These are phyloP conservation scores for Synergus laeviventris DNA, from an alignment of 2,888 invertebrate genomes.

Conservation along the genomic window DNA sequence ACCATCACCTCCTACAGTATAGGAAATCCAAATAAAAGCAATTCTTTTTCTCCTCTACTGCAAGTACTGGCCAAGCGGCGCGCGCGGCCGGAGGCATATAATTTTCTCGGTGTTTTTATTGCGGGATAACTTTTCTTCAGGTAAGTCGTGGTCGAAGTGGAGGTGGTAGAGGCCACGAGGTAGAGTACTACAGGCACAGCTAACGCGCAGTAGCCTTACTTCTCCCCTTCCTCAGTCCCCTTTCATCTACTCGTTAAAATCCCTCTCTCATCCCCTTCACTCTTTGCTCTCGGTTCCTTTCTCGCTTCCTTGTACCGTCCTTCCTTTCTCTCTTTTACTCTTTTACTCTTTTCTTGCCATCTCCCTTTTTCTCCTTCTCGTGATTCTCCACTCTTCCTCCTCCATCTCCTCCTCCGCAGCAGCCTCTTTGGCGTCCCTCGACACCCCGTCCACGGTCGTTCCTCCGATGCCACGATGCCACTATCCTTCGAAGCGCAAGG, in stretches of 20 bases:
- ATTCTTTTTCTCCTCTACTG: constrained; percentile 48
- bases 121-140: constrained; percentile 76
- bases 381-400: constrained; percentile 40
- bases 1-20: neutral
- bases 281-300: constrained; percentile 48
- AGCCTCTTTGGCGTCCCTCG: constrained; percentile 46
- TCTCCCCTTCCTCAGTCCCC: constrained; percentile 52
- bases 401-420: constrained; percentile 45
- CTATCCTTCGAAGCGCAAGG: constrained; percentile 72
- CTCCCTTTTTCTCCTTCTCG: constrained; percentile 45
- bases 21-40: constrained; percentile 63
- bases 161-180: constrained; percentile 68
- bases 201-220: constrained; percentile 73
- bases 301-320: constrained; percentile 45
- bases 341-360: constrained; percentile 46
- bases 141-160: constrained; percentile 71
- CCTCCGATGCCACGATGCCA: constrained; percentile 50
- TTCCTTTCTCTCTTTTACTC: constrained; percentile 44
- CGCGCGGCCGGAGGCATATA: constrained; percentile 74
- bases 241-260: constrained; percentile 42
- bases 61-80: constrained; percentile 57
- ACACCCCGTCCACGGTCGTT: constrained; percentile 48
- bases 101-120: constrained; percentile 76
- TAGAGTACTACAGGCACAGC: constrained; percentile 73
- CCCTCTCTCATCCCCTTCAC: constrained; percentile 49